Percentiles rank a stretch among this genome's conserved stretches.
These are phyloP conservation scores for Heteropelma amictum DNA, from an alignment of 2,888 invertebrate genomes.

Conservation along the genomic window DNA sequence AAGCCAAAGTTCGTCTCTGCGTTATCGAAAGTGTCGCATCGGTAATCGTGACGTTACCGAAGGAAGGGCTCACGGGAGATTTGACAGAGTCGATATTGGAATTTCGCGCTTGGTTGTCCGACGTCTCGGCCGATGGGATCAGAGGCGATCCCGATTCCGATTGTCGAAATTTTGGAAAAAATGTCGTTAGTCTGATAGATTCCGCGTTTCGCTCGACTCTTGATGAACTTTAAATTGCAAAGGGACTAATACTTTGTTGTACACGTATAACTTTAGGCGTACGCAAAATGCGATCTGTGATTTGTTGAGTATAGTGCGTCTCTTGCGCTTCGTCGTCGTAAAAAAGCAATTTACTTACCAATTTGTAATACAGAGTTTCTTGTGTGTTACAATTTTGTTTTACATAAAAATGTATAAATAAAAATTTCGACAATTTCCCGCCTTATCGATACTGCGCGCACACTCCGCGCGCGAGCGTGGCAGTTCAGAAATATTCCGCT, in stretches of 20 bases:
- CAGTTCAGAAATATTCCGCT: no score
- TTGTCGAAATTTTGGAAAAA: constrained; percentile 82
- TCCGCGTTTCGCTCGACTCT: constrained; percentile 56
- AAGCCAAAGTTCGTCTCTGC: constrained; percentile 83
- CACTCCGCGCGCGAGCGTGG: no score
- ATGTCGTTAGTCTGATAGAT: constrained; percentile 82
- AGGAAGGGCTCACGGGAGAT: constrained; percentile 80
- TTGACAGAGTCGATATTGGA: constrained; percentile 83
- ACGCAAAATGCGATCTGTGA: not conserved
- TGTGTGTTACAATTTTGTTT: no score
- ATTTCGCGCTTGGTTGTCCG: constrained; percentile 83
- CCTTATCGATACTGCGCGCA: no score
- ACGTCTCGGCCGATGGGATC: constrained; percentile 80
- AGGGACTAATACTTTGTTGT: no score
- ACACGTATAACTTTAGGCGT: no score
- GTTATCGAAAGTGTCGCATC: constrained; percentile 85
- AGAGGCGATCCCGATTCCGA: constrained; percentile 84
- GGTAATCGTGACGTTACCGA: constrained; percentile 82
- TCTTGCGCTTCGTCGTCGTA: no score
- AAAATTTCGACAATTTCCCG: no score
- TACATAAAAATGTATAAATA: no score
- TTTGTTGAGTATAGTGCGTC: not conserved
- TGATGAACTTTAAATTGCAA: not conserved
- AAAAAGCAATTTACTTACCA: no score
- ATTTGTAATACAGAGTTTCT: not conserved